phyloP scores from a whole-genome alignment of 2,113 vertebrate species.

The Phaetusa simplex region DNA sequence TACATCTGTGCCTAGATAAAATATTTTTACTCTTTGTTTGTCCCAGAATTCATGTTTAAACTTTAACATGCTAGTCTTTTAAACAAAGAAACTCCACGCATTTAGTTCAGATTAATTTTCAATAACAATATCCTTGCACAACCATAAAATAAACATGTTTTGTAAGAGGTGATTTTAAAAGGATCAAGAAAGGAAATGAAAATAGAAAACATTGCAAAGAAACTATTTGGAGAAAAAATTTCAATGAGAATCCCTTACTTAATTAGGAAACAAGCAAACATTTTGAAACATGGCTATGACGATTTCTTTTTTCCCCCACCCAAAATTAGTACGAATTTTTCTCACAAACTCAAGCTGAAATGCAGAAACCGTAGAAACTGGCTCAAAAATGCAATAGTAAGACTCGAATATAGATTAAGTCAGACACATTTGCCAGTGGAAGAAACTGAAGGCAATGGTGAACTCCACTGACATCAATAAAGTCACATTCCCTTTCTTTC shows the following conservation, averaged over 20 bases:
- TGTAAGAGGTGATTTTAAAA: neutral
- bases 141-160: neutral
- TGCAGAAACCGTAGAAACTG: neutral
- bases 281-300: neutral
- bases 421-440: neutral
- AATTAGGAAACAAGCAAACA: neutral
- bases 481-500: neutral
- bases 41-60: neutral
- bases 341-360: neutral
- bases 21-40: neutral
- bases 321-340: neutral
- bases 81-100: neutral
- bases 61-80: neutral
- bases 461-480: neutral
- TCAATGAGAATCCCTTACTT: neutral
- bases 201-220: neutral
- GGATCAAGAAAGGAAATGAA: neutral
- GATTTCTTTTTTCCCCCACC: neutral
- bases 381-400: neutral
- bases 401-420: neutral
- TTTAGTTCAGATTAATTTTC: neutral
- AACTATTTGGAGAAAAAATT: neutral
- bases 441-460: neutral
- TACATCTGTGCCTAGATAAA: neutral
- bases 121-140: neutral